phyloP scores from a whole-genome alignment of 2,797 vertebrate species.

The Melanotaenia nigrans region DNA sequence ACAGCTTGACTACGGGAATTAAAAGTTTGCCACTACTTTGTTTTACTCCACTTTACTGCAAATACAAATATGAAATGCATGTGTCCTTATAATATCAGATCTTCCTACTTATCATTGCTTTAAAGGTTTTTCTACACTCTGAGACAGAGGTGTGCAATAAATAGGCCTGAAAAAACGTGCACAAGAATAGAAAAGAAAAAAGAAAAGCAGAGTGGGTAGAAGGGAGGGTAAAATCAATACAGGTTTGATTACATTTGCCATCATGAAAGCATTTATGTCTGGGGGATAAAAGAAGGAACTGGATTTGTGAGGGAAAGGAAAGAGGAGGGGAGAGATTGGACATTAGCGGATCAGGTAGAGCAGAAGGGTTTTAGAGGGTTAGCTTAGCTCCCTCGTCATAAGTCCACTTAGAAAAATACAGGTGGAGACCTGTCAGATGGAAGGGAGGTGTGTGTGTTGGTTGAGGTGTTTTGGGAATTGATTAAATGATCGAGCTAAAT shows the following conservation, averaged over 20 bases:
- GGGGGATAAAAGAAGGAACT: background rate
- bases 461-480: background rate
- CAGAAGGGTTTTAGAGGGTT: conserved; percentile 45
- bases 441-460: background rate
- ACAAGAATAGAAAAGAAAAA: conserved; percentile 17
- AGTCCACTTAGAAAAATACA: conserved; percentile 68
- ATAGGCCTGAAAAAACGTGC: conserved; percentile 22
- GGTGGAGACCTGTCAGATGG: conserved; percentile 46
- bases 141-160: conserved; percentile 33
- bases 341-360: conserved; percentile 39
- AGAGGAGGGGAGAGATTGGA: conserved; percentile 24
- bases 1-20: too few relatives aligned
- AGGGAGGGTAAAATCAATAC: conserved; percentile 59
- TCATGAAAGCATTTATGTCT: conserved; percentile 42
- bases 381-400: conserved; percentile 41
- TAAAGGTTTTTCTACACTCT: conserved; percentile 11
- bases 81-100: background rate
- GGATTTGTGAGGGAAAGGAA: conserved; percentile 9
- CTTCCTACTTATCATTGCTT: conserved; percentile 33
- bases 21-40: background rate
- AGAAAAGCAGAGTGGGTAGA: background rate
- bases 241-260: conserved; percentile 47
- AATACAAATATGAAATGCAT: conserved; percentile 12
- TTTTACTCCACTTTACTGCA: background rate
- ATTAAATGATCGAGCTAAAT: conserved; percentile 9